Conservation (phyloP, 2,113 vertebrate species). For the Ptyas mucosa region DNA sequence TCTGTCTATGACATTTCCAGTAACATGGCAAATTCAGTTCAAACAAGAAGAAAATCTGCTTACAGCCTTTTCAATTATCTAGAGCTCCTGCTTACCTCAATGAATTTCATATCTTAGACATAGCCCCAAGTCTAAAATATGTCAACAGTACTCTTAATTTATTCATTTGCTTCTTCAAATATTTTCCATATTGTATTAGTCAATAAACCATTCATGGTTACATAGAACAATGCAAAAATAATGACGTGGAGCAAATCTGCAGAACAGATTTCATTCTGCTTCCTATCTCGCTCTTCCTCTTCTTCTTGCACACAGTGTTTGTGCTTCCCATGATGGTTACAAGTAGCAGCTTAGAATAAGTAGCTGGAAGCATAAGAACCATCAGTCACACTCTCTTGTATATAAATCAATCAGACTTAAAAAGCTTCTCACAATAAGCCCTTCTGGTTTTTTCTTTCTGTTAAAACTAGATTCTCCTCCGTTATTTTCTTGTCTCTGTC, state of each 20-base stretch:
- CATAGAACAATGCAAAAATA: background rate
- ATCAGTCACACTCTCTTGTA: background rate
- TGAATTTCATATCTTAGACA: background rate
- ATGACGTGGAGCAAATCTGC: background rate
- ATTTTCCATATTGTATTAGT: background rate
- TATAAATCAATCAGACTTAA: background rate
- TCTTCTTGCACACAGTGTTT: background rate
- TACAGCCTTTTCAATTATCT: background rate
- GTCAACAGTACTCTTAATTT: background rate
- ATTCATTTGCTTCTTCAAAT: background rate
- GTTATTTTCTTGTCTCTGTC: background rate
- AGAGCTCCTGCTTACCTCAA: background rate
- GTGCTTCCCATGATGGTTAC: background rate
- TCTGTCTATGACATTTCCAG: background rate
- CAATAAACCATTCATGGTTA: background rate
- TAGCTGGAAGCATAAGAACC: background rate
- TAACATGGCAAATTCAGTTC: background rate
- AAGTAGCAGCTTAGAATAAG: constrained; percentile 1
- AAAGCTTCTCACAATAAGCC: background rate
- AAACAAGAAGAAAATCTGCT: background rate
- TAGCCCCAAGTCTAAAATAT: background rate
- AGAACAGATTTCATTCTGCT: background rate
- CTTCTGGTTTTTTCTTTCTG: background rate
- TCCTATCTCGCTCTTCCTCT: background rate
- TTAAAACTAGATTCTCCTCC: background rate